A percentile compares a stretch with the other conserved stretches of the same genome.
Evolutionary conservation across 2,797 vertebrate species (phyloP).

Genomic region (Molossus molossus): DNA sequence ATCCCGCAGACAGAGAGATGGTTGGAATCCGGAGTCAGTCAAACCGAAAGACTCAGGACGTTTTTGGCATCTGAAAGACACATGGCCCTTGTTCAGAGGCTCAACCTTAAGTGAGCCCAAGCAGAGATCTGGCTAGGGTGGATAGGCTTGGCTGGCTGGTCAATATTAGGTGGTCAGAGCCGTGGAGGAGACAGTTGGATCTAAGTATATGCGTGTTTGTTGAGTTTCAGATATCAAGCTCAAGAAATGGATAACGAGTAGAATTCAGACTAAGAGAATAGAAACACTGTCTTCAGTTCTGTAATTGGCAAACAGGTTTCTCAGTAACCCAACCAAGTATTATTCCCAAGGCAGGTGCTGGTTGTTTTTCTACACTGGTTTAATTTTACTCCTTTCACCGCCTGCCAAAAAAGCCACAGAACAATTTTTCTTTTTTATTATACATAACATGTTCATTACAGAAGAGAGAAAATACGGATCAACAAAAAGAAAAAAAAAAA

Average conservation of each 20-base stretch:
- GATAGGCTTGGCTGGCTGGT: not conserved
- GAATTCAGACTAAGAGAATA: constrained; percentile 41
- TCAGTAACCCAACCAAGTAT: not conserved
- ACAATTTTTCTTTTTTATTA: constrained; percentile 42
- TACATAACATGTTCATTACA: not conserved
- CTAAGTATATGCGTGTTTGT: not conserved
- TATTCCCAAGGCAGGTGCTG: constrained; percentile 19
- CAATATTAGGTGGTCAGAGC: not conserved
- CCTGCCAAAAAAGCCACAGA: not conserved
- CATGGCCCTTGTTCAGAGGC: not conserved
- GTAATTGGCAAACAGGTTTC: constrained; percentile 20
- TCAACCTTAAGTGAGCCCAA: not conserved
- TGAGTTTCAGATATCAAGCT: constrained; percentile 33
- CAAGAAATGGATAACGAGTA: not conserved
- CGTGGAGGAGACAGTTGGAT: not conserved
- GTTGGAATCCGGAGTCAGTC: constrained; percentile 20
- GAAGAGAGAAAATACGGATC: constrained; percentile 32
- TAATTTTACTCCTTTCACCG: not conserved
- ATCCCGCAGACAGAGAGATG: not conserved
- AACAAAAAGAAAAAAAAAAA: not conserved
- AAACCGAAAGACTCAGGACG: not conserved
- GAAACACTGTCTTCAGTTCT: constrained; percentile 30
- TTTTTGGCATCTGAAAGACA: not conserved
- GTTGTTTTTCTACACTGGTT: constrained; percentile 43
- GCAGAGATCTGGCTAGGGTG: not conserved